Percentiles rank a stretch among this genome's conserved stretches.
Evolutionary conservation across 1,140 invertebrate genomes (phyloP).

Genomic region (Nautilus pompilius): DNA sequence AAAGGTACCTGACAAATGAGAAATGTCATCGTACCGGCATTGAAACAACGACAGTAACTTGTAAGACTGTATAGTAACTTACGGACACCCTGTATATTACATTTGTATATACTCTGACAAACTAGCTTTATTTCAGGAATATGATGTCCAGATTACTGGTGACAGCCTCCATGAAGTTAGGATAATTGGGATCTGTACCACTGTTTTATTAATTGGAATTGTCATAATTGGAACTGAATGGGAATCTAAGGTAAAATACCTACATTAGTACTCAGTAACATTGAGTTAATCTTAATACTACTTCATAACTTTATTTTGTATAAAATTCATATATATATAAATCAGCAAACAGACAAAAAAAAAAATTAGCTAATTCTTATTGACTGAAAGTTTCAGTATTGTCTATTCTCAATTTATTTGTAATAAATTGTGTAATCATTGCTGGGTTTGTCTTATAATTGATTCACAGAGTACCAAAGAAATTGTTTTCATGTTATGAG

Average conservation of each 20-base stretch:
- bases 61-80: not conserved
- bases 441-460: no score
- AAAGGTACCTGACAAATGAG: not conserved
- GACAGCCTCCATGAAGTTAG: constrained; percentile 60
- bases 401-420: not conserved
- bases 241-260: constrained; percentile 54
- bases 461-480: no score
- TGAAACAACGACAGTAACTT: not conserved
- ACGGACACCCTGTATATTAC: not conserved
- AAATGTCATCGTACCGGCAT: not conserved
- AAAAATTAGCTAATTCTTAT: not conserved
- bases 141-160: constrained; percentile 36
- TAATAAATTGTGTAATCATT: not conserved
- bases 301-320: no score
- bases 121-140: constrained; percentile 24
- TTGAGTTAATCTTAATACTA: no score
- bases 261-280: no score
- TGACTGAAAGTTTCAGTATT: not conserved
- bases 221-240: constrained; percentile 58
- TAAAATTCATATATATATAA: no score
- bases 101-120: not conserved
- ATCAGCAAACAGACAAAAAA: not conserved
- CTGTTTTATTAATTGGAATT: constrained; percentile 47
- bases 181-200: constrained; percentile 59
- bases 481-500: no score